These are phyloP conservation scores for Diachrysia chrysitis DNA, from an alignment of 2,888 invertebrate species.

Conservation along the genomic window DNA sequence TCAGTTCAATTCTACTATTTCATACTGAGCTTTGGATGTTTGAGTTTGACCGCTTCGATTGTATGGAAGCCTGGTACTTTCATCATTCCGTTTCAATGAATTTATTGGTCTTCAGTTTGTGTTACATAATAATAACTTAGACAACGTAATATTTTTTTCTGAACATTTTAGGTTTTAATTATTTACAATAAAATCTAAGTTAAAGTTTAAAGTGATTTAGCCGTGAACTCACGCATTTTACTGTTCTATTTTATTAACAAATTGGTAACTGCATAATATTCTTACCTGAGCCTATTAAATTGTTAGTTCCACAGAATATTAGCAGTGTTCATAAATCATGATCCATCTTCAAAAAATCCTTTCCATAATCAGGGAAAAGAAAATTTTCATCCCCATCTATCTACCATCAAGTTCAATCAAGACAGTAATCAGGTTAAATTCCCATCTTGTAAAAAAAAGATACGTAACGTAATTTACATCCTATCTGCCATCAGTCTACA, in stretches of 20 bases:
- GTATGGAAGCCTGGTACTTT: conserved; percentile 35
- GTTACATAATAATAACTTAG: neutral
- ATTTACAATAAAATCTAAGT: too few species aligned
- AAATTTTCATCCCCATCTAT: conserved; percentile 7
- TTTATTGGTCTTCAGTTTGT: neutral
- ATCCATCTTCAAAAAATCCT: conserved; percentile 5
- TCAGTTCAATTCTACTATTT: conserved; percentile 52
- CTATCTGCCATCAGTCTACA: conserved; percentile 45
- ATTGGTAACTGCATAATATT: too few species aligned
- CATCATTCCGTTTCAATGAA: neutral
- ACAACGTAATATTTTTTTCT: too few species aligned
- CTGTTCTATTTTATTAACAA: too few species aligned
- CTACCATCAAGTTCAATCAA: conserved; percentile 30
- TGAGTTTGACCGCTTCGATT: conserved; percentile 40
- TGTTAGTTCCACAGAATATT: too few species aligned
- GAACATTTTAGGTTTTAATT: too few species aligned
- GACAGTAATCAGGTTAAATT: conserved; percentile 45
- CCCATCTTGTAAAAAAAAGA: conserved; percentile 42
- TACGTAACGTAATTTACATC: conserved; percentile 53
- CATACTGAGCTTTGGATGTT: conserved; percentile 35
- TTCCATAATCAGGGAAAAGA: neutral
- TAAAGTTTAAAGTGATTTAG: too few species aligned
- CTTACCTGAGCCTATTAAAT: too few species aligned
- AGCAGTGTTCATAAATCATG: too few species aligned
- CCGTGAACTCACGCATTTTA: too few species aligned